phyloP scores from a whole-genome alignment of 2,888 invertebrate genomes.

The Drosophila emarginata region DNA sequence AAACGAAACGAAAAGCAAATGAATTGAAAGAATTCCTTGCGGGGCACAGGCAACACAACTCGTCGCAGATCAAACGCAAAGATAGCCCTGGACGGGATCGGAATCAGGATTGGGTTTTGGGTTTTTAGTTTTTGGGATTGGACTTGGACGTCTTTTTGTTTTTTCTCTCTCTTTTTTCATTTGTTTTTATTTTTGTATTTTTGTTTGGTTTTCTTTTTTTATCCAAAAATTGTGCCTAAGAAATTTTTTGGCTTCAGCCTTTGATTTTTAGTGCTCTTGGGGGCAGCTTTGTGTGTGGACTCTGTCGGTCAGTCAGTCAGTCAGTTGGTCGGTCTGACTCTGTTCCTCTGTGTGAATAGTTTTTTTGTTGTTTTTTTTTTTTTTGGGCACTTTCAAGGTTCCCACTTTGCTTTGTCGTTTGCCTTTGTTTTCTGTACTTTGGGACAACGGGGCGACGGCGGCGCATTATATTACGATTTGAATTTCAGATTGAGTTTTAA shows the following conservation, averaged over 20 bases:
- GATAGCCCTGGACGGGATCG: constrained; percentile 51
- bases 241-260: constrained; percentile 65
- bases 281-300: constrained; percentile 4
- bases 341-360: constrained; percentile 63
- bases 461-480: constrained; percentile 72
- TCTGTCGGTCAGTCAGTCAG: neutral
- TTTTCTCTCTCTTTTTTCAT: constrained; percentile 4
- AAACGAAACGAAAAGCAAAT: constrained; percentile 45
- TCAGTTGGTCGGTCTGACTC: neutral
- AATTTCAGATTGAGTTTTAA: constrained; percentile 78
- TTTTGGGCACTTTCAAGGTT: constrained; percentile 56
- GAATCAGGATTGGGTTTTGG: neutral
- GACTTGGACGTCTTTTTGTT: constrained; percentile 31
- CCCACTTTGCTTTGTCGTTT: constrained; percentile 45
- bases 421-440: constrained; percentile 54
- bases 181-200: constrained; percentile 30
- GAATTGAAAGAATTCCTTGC: constrained; percentile 75
- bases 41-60: constrained; percentile 47
- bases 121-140: neutral
- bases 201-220: too few species aligned
- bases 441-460: constrained; percentile 28
- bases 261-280: constrained; percentile 46
- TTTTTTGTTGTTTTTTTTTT: constrained; percentile 32
- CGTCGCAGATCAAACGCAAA: constrained; percentile 65
- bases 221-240: constrained; percentile 51